phyloP scores from a whole-genome alignment of 2,797 vertebrate genomes.

The Loriculus beryllinus region DNA sequence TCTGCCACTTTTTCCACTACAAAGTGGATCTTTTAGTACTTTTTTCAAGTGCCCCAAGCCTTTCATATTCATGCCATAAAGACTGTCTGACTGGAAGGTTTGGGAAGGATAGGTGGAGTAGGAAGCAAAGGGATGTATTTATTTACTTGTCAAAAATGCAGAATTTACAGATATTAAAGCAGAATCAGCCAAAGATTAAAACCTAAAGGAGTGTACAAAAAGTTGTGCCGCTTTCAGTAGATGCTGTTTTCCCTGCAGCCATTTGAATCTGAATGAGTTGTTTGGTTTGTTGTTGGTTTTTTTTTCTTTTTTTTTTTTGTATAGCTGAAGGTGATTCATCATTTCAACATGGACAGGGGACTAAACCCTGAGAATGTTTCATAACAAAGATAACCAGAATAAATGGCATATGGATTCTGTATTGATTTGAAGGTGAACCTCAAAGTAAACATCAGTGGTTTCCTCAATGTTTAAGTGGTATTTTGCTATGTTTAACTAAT shows the following conservation, averaged over 20 bases:
- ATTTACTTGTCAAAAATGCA: conserved; percentile 62
- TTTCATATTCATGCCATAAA: conserved; percentile 24
- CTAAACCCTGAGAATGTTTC: conserved; percentile 67
- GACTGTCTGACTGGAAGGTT: background rate
- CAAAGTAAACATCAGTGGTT: conserved; percentile 57
- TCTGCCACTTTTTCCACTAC: background rate
- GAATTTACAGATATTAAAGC: conserved; percentile 65
- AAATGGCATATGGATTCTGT: conserved; percentile 43
- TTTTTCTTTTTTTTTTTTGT: conserved; percentile 74
- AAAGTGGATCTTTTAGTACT: background rate
- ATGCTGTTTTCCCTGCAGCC: conserved; percentile 33
- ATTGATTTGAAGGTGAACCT: conserved; percentile 48
- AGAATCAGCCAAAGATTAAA: conserved; percentile 56
- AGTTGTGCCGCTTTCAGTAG: conserved; percentile 20
- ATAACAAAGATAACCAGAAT: conserved; percentile 64
- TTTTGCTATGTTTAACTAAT: conserved; percentile 62
- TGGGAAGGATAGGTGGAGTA: background rate
- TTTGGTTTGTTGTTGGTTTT: background rate
- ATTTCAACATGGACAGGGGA: conserved; percentile 67
- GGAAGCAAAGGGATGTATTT: background rate
- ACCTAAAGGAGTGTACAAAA: conserved; percentile 44
- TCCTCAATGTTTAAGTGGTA: conserved; percentile 54
- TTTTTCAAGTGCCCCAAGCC: background rate
- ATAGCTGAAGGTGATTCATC: conserved; percentile 53
- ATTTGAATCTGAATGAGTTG: conserved; percentile 6